Evolutionary conservation across 2,113 vertebrate genomes (phyloP).

Genomic region (Aegithalos caudatus): DNA sequence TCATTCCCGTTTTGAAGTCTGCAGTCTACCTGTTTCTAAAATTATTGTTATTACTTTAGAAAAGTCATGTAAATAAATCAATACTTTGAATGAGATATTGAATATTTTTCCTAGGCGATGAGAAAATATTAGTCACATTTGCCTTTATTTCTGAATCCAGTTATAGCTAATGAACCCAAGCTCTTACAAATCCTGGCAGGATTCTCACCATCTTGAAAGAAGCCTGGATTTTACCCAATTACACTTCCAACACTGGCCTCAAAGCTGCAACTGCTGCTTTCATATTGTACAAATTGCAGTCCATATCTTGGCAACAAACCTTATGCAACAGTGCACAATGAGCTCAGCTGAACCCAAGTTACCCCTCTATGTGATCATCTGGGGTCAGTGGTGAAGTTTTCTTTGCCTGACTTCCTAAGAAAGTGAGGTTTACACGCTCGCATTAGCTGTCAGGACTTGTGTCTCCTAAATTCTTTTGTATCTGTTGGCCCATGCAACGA

Average conservation of each 20-base stretch:
- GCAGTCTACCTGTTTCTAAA: neutral
- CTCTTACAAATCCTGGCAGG: neutral
- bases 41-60: neutral
- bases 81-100: neutral
- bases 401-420: neutral
- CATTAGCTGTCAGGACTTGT: neutral
- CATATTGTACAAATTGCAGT: neutral
- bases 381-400: neutral
- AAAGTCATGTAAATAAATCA: neutral
- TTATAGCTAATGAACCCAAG: neutral
- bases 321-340: neutral
- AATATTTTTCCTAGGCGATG: neutral
- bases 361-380: neutral
- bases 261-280: neutral
- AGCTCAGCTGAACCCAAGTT: neutral
- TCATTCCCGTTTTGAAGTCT: neutral
- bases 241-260: neutral
- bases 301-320: neutral
- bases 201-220: neutral
- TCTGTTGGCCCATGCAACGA: neutral
- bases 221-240: neutral
- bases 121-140: neutral
- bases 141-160: neutral
- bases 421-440: neutral
- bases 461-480: neutral